phyloP scores from a whole-genome alignment of 2,797 vertebrate species.

The Ambastaia sidthimunki region DNA sequence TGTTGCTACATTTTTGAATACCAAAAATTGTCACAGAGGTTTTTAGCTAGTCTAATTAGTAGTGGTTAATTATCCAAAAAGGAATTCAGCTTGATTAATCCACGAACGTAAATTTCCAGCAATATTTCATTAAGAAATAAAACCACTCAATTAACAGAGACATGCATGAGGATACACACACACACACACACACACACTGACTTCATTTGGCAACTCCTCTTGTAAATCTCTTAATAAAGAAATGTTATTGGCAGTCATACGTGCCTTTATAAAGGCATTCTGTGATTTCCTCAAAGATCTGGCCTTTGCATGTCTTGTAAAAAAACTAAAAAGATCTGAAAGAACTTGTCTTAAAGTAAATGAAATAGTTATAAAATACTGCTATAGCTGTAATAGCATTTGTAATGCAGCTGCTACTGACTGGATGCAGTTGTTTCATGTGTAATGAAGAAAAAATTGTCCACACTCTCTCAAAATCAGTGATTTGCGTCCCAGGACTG shows the following conservation, averaged over 20 bases:
- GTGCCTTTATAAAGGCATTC: constrained; percentile 28
- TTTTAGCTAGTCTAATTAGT: constrained; percentile 82
- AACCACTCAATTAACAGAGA: constrained; percentile 45
- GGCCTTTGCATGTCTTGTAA: constrained; percentile 6
- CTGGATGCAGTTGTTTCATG: constrained; percentile 69
- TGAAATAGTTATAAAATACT: background rate
- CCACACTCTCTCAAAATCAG: constrained; percentile 70
- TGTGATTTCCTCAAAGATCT: constrained; percentile 1
- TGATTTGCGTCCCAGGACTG: constrained; percentile 73
- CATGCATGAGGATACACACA: constrained; percentile 49
- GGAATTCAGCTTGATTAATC: constrained; percentile 77
- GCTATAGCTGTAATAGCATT: constrained; percentile 35
- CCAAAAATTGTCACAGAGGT: constrained; percentile 79
- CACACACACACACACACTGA: constrained; percentile 62
- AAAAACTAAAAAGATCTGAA: too few relatives aligned
- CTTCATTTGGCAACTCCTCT: constrained; percentile 27
- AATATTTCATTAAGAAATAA: constrained; percentile 75
- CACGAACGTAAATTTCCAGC: constrained; percentile 75
- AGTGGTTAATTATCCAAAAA: constrained; percentile 83
- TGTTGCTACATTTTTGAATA: constrained; percentile 81
- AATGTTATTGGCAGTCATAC: constrained; percentile 28
- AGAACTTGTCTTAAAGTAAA: too few relatives aligned
- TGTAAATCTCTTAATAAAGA: constrained; percentile 22
- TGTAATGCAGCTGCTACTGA: constrained; percentile 59
- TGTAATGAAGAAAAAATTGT: constrained; percentile 71